A percentile compares a stretch with the other conserved stretches of the same genome.
Conservation (phyloP, 2,888 invertebrate species). For the Protonemura montana region DNA sequence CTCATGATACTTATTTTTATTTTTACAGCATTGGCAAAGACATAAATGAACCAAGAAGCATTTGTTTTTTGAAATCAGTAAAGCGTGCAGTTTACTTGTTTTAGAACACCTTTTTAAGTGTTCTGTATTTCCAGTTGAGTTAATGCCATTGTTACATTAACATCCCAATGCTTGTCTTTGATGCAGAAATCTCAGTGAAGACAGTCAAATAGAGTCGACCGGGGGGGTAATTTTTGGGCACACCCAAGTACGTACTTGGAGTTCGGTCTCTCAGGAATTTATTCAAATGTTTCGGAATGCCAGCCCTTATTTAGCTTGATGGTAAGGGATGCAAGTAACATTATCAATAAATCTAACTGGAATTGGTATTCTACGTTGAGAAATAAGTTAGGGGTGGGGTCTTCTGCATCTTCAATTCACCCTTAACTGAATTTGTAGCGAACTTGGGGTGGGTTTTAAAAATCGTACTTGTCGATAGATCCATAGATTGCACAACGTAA, state of each 20-base stretch:
- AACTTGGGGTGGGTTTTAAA: slow-evolving; percentile 30
- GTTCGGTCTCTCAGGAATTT: background rate
- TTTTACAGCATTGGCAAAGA: too few species aligned
- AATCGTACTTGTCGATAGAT: slow-evolving; percentile 19
- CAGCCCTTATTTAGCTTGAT: background rate
- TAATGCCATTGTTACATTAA: too few species aligned
- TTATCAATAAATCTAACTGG: slow-evolving; percentile 38
- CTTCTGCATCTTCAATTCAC: slow-evolving; percentile 39
- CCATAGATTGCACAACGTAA: background rate
- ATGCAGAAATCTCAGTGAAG: background rate
- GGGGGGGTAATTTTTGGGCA: background rate
- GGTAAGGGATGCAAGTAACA: slow-evolving; percentile 34
- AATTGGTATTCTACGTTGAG: slow-evolving; percentile 38
- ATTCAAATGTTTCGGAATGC: background rate
- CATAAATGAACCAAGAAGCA: too few species aligned
- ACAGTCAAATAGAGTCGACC: background rate
- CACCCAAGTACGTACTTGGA: background rate
- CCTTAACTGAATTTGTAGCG: slow-evolving; percentile 37
- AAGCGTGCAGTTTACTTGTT: too few species aligned
- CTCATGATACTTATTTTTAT: too few species aligned
- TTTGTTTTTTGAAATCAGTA: too few species aligned
- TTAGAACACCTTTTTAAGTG: too few species aligned
- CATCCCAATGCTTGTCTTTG: background rate
- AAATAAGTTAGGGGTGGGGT: slow-evolving; percentile 38
- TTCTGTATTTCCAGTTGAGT: too few species aligned